These are phyloP conservation scores for Ailurus styani DNA, from an alignment of 2,113 vertebrate genomes.

Conservation along the genomic window DNA sequence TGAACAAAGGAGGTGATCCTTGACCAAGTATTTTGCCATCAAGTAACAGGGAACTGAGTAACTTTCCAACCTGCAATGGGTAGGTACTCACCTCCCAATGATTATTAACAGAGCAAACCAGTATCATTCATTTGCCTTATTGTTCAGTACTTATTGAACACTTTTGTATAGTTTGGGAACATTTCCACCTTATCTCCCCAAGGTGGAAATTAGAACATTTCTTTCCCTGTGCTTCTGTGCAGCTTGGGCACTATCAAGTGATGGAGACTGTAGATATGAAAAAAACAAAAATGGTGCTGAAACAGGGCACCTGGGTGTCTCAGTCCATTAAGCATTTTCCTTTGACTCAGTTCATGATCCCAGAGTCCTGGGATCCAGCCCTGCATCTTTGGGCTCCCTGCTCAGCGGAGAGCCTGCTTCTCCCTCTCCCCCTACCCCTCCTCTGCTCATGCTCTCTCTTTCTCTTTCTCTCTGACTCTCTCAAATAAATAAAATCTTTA, in stretches of 20 bases:
- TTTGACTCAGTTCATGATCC: not conserved
- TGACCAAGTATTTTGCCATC: not conserved
- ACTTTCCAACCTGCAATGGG: not conserved
- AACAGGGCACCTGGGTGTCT: not conserved
- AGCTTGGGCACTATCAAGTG: not conserved
- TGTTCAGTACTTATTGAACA: not conserved
- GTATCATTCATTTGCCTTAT: not conserved
- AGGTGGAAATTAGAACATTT: not conserved
- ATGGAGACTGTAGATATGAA: not conserved
- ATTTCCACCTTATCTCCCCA: not conserved
- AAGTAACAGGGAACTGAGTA: not conserved
- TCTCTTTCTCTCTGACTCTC: not conserved
- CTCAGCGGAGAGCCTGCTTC: not conserved
- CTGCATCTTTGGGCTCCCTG: too few species aligned
- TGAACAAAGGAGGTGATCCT: not conserved
- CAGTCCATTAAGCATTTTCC: not conserved
- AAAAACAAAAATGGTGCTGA: not conserved
- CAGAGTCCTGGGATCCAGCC: too few species aligned
- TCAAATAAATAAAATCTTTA: not conserved
- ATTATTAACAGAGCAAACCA: not conserved
- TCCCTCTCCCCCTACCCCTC: not conserved
- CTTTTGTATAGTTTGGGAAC: not conserved
- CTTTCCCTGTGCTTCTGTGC: not conserved
- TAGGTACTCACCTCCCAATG: not conserved
- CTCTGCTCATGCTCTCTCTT: not conserved